Evolutionary conservation across 2,113 vertebrate species (phyloP).

Genomic region (Pelecanus crispus): DNA sequence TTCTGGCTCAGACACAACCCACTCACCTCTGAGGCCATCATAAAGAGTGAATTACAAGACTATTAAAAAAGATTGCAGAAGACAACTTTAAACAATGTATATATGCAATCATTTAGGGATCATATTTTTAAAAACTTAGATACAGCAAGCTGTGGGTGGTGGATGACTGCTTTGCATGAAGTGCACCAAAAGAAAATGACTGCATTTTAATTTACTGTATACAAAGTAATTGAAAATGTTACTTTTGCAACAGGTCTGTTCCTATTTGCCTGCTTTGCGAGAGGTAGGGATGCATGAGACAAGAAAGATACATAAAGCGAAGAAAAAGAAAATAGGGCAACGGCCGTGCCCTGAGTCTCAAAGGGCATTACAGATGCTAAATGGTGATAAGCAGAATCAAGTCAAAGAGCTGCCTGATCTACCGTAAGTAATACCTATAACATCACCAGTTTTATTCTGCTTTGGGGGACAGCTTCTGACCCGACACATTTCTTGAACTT

Average conservation of each 20-base stretch:
- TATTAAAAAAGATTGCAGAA: background rate
- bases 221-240: background rate
- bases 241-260: slow-evolving; percentile 80
- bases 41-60: background rate
- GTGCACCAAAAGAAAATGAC: background rate
- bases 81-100: background rate
- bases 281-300: slow-evolving; percentile 58
- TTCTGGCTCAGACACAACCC: background rate
- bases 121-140: background rate
- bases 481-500: slow-evolving; percentile 70
- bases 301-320: slow-evolving; percentile 18
- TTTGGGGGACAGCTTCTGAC: slow-evolving; percentile 65
- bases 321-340: slow-evolving; percentile 56
- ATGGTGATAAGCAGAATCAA: slow-evolving; percentile 72
- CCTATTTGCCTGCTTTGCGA: slow-evolving; percentile 82
- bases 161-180: background rate
- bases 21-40: background rate
- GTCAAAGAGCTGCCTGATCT: slow-evolving; percentile 67
- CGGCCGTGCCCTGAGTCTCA: slow-evolving; percentile 64
- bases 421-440: slow-evolving; percentile 79
- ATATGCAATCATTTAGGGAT: background rate
- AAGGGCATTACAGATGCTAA: slow-evolving; percentile 73
- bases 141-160: background rate
- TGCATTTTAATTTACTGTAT: background rate
- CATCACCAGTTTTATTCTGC: slow-evolving; percentile 63